Conservation (phyloP, 2,797 vertebrate species). For the Poeciliopsis infans region DNA sequence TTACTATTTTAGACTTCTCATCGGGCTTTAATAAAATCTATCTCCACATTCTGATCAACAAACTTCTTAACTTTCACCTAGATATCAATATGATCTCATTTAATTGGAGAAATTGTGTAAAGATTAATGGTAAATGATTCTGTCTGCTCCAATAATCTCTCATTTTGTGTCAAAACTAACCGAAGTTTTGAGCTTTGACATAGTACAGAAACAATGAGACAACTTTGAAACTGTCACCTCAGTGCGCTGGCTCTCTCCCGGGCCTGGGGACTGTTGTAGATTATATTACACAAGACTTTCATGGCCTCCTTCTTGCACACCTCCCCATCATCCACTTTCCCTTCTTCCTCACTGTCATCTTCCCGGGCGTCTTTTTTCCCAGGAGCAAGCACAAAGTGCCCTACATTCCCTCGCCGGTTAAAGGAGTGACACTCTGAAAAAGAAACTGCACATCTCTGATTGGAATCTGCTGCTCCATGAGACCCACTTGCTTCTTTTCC, state of each 20-base stretch:
- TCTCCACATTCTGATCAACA: too few relatives aligned
- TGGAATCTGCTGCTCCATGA: background rate
- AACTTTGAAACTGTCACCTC: slow-evolving; percentile 53
- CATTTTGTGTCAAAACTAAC: background rate
- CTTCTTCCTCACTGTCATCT: slow-evolving; percentile 51
- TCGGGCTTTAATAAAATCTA: too few relatives aligned
- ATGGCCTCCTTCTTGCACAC: slow-evolving; percentile 76
- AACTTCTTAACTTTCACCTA: too few relatives aligned
- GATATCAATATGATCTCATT: too few relatives aligned
- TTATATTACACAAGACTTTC: slow-evolving; percentile 77
- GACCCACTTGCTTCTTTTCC: background rate
- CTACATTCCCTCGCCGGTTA: background rate
- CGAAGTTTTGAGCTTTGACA: background rate
- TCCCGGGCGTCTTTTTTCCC: slow-evolving; percentile 47
- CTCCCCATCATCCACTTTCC: slow-evolving; percentile 71
- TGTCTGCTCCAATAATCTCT: background rate
- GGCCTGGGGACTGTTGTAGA: slow-evolving; percentile 79
- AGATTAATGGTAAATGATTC: background rate
- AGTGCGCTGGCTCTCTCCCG: slow-evolving; percentile 74
- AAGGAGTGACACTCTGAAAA: background rate
- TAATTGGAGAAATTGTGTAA: background rate
- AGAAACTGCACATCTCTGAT: background rate
- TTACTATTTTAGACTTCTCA: too few relatives aligned
- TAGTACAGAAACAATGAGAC: background rate
- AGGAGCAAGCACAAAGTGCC: slow-evolving; percentile 17